Percentiles rank a stretch among this genome's conserved stretches.
These are phyloP conservation scores for Pseudochirops corinnae DNA, from an alignment of 2,797 vertebrate genomes.

Conservation along the genomic window DNA sequence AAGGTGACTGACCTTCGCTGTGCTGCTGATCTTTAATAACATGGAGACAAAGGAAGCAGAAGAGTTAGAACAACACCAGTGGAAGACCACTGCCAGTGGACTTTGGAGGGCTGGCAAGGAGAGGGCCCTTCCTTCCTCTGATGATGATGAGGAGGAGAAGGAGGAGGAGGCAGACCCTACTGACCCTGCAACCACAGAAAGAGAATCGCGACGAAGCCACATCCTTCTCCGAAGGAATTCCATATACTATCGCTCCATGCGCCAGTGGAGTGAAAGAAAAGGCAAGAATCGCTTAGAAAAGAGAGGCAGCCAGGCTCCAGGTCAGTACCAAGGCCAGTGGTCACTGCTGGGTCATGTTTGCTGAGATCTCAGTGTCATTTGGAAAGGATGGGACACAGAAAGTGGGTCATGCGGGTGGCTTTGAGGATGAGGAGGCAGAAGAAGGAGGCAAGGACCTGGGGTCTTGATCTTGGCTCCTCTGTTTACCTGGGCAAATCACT, in stretches of 20 bases:
- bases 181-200: neutral
- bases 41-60: constrained; percentile 80
- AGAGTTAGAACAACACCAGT: constrained; percentile 54
- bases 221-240: constrained; percentile 86
- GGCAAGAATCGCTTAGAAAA: constrained; percentile 27
- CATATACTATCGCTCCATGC: constrained; percentile 84
- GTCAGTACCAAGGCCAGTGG: constrained; percentile 77
- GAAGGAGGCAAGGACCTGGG: neutral
- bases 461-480: neutral
- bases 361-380: neutral
- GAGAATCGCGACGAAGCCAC: constrained; percentile 22
- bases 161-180: constrained; percentile 63
- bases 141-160: constrained; percentile 75
- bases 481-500: neutral
- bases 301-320: constrained; percentile 51
- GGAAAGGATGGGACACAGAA: neutral
- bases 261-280: constrained; percentile 72
- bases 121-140: neutral
- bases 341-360: neutral
- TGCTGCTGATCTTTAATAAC: constrained; percentile 71
- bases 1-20: constrained; percentile 45
- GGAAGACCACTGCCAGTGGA: constrained; percentile 29
- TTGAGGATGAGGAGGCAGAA: neutral
- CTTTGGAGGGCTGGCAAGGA: constrained; percentile 10
- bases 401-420: neutral